phyloP scores from a whole-genome alignment of 2,113 vertebrate species.

The Odocoileus virginianus region DNA sequence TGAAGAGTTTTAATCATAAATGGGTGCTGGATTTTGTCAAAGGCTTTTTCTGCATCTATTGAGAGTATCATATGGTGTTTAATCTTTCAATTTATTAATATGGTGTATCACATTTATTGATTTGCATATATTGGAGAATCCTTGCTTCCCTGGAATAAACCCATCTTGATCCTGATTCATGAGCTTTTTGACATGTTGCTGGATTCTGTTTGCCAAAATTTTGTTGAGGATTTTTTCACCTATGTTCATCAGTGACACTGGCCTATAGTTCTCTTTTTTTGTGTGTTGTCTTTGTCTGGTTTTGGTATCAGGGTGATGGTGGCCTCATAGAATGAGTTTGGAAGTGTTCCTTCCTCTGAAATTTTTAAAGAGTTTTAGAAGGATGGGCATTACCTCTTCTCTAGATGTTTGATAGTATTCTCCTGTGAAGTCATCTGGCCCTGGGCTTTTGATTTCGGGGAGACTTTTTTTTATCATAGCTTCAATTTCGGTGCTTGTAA shows the following conservation, averaged over 20 bases:
- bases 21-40: not conserved
- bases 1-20: not conserved
- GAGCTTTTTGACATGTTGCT: not conserved
- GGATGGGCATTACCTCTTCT: not conserved
- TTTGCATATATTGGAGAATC: not conserved
- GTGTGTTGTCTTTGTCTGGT: not conserved
- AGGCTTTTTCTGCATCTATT: not conserved
- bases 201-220: not conserved
- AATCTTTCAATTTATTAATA: not conserved
- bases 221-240: not conserved
- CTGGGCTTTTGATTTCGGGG: not conserved
- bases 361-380: not conserved
- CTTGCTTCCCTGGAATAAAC: not conserved
- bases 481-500: not conserved
- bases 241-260: not conserved
- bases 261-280: not conserved
- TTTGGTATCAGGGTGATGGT: not conserved
- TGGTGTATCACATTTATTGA: not conserved
- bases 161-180: not conserved
- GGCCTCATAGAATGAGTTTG: not conserved
- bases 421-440: not conserved
- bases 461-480: not conserved
- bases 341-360: not conserved
- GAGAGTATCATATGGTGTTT: not conserved
- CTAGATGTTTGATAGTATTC: not conserved